A percentile compares a stretch with the other conserved stretches of the same genome.
phyloP scores from a whole-genome alignment of 1,140 invertebrate genomes.

The Lepidurus apus region DNA sequence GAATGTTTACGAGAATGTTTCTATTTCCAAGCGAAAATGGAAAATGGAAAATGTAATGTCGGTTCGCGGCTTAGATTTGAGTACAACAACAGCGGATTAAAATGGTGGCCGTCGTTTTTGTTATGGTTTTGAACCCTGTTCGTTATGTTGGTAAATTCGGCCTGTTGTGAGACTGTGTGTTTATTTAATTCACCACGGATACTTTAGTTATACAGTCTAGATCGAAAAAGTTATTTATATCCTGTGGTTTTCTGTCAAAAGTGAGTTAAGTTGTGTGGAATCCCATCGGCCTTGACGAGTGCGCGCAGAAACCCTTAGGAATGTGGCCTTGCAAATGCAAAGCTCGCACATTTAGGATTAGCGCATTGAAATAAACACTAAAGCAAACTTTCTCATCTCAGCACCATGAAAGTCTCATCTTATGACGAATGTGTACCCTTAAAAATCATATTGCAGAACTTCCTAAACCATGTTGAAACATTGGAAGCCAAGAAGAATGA shows the following conservation, averaged over 20 bases:
- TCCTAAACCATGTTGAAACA: conserved; percentile 52
- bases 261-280: not conserved
- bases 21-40: no score
- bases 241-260: not conserved
- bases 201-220: not conserved
- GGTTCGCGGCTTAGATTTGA: no score
- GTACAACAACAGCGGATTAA: not conserved
- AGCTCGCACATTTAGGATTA: not conserved
- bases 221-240: not conserved
- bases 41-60: no score
- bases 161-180: not conserved
- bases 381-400: not conserved
- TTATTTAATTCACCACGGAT: not conserved
- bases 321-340: not conserved
- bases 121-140: not conserved
- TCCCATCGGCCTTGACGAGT: not conserved
- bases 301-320: not conserved
- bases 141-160: not conserved
- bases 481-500: conserved; percentile 45
- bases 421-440: conserved; percentile 45
- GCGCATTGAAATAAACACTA: not conserved
- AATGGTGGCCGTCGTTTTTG: not conserved
- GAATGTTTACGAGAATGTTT: no score
- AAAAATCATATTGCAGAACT: conserved; percentile 49
- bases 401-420: conserved; percentile 27